These are phyloP conservation scores for Alosa sapidissima DNA, from an alignment of 2,797 vertebrate genomes.

Conservation along the genomic window DNA sequence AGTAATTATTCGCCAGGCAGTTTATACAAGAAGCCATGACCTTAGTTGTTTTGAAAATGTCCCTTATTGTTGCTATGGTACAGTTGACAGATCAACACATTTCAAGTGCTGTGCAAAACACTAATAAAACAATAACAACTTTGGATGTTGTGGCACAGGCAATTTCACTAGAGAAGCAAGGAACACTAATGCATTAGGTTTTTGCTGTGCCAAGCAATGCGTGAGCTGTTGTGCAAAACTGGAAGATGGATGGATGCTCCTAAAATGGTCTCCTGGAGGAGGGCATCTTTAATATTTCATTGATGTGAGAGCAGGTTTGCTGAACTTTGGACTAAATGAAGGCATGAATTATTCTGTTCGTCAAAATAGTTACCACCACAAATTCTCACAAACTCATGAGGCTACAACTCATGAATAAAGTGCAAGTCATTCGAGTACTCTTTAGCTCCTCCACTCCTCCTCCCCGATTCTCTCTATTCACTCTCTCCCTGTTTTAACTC, in stretches of 20 bases:
- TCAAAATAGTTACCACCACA: not conserved
- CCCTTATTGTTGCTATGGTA: not conserved
- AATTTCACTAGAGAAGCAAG: not conserved
- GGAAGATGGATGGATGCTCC: not conserved
- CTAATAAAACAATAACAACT: not conserved
- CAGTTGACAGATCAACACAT: not conserved
- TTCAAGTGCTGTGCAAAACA: not conserved
- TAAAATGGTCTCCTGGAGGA: not conserved
- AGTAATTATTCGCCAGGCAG: not conserved
- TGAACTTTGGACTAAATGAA: constrained; percentile 17
- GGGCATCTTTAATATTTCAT: constrained; percentile 19
- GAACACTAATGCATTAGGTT: not conserved
- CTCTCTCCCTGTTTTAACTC: not conserved
- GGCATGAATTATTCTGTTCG: constrained; percentile 8
- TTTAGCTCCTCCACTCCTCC: not conserved
- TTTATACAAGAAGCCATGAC: not conserved
- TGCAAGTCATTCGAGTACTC: not conserved
- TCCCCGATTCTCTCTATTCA: not conserved
- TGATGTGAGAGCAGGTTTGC: not conserved
- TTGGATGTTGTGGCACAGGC: not conserved
- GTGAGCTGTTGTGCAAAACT: not conserved
- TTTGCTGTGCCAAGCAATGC: not conserved
- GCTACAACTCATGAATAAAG: constrained; percentile 8
- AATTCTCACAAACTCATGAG: not conserved
- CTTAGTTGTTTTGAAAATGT: not conserved